phyloP scores from a whole-genome alignment of 2,888 invertebrate species.

The Sthenelais limicola region DNA sequence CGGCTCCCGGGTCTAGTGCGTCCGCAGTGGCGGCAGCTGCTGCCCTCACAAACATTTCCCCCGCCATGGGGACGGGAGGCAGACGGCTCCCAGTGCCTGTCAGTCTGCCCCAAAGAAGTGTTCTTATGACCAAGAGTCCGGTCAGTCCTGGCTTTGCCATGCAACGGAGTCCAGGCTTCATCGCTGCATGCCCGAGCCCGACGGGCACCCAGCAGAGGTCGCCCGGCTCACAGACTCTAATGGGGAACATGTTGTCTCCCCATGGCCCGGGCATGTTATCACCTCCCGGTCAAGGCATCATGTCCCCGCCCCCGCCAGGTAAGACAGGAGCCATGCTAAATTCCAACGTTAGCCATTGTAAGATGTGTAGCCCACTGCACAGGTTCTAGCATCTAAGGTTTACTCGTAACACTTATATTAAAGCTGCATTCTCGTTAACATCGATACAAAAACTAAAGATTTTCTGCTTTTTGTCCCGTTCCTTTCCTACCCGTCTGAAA shows the following conservation, averaged over 20 bases:
- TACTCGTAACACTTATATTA: too few species aligned
- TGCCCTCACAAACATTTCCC: conserved; percentile 4
- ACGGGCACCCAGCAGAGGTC: not conserved
- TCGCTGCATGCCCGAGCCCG: conserved; percentile 31
- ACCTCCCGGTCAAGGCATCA: conserved; percentile 29
- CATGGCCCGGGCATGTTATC: conserved; percentile 16
- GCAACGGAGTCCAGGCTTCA: conserved; percentile 10
- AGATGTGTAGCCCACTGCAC: too few species aligned
- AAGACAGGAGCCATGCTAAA: not conserved
- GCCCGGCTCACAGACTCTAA: too few species aligned
- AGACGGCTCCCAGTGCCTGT: conserved; percentile 6
- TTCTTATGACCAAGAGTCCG: conserved; percentile 25
- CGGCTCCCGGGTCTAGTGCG: not conserved
- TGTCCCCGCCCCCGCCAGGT: conserved; percentile 29
- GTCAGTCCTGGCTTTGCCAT: conserved; percentile 43
- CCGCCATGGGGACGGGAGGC: too few species aligned
- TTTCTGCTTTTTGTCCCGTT: too few species aligned
- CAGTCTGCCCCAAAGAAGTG: not conserved
- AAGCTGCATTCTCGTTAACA: too few species aligned
- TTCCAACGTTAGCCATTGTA: not conserved
- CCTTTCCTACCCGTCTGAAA: too few species aligned
- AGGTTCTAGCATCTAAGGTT: too few species aligned
- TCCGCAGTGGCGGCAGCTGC: conserved; percentile 10
- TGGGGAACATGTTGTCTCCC: conserved; percentile 12
- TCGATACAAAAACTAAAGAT: too few species aligned